A percentile compares a stretch with the other conserved stretches of the same genome.
These are phyloP conservation scores for Chlorodrepanis virens DNA, from an alignment of 2,113 vertebrate species.

Conservation along the genomic window DNA sequence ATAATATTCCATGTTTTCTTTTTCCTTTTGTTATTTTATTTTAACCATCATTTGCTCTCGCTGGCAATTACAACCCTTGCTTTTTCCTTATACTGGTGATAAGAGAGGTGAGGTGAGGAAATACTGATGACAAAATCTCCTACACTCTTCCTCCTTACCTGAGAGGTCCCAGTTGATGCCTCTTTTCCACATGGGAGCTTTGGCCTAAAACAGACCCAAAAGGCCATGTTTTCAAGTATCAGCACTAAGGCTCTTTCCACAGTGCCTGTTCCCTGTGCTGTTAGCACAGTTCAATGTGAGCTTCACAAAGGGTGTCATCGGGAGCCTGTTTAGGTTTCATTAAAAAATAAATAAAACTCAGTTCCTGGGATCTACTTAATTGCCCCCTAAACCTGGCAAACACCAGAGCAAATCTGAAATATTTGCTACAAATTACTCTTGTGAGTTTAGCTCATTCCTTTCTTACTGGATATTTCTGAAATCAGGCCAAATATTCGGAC, in stretches of 20 bases:
- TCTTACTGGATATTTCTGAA: neutral
- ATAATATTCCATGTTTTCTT: conserved; percentile 34
- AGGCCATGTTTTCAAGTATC: neutral
- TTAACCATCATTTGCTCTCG: neutral
- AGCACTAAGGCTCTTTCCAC: neutral
- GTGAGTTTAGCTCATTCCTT: neutral
- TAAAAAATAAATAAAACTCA: neutral
- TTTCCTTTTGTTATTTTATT: conserved; percentile 30
- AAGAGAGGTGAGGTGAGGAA: neutral
- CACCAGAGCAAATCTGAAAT: neutral
- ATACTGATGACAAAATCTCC: neutral
- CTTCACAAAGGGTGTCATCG: neutral
- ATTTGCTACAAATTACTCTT: neutral
- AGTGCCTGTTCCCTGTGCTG: neutral
- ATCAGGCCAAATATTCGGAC: neutral
- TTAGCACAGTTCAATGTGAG: neutral
- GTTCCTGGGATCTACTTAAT: neutral
- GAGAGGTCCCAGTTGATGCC: neutral
- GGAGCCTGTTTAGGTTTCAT: neutral
- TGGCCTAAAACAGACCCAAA: neutral
- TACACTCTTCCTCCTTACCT: neutral
- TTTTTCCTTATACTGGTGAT: neutral
- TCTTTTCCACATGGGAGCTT: neutral
- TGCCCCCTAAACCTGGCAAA: neutral
- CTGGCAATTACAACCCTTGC: neutral